These are phyloP conservation scores for Sarcophaga variegata DNA, from an alignment of 2,888 invertebrate genomes.

Conservation along the genomic window DNA sequence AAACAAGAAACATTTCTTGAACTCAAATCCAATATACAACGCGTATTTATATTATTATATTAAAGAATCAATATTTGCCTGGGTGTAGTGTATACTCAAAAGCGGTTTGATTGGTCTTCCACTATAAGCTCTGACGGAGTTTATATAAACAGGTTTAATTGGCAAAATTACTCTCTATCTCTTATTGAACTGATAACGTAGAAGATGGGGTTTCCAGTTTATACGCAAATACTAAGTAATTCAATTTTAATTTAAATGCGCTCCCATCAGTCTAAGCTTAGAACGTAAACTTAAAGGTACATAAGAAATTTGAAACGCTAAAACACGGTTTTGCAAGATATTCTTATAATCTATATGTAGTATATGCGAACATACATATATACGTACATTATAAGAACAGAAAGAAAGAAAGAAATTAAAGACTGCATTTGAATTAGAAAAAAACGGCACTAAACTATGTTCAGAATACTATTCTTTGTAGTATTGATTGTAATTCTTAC, in stretches of 20 bases:
- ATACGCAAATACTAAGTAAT: neutral
- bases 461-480: constrained; percentile 37
- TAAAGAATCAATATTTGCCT: no score
- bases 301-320: neutral
- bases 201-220: constrained; percentile 48
- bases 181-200: neutral
- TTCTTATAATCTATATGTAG: no score
- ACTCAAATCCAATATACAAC: no score
- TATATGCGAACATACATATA: no score
- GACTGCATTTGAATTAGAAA: neutral
- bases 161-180: neutral
- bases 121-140: neutral
- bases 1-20: no score
- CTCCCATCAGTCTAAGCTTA: constrained; percentile 49
- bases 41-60: no score
- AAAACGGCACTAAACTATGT: constrained; percentile 13
- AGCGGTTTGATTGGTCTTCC: no score
- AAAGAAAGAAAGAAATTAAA: neutral
- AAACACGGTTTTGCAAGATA: neutral
- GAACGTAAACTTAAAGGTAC: constrained; percentile 35
- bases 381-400: neutral
- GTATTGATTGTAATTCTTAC: constrained; percentile 38
- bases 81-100: no score
- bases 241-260: neutral
- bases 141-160: constrained; percentile 11